Conservation (phyloP, 2,888 invertebrate species). For the Nymphalis urticae region DNA sequence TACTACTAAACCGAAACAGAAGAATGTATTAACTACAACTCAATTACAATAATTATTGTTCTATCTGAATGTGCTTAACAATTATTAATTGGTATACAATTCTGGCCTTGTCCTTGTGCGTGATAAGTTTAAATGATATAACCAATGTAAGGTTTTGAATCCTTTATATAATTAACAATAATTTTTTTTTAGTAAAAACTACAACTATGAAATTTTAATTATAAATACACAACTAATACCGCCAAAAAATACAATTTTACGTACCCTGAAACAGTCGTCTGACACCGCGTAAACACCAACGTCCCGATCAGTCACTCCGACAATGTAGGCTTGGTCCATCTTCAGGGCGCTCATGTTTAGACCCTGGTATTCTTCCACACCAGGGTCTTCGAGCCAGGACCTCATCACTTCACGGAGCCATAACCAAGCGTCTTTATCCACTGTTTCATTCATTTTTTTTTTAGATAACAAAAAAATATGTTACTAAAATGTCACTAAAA, state of each 20-base stretch:
- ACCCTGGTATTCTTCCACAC: conserved; percentile 71
- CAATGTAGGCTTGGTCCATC: conserved; percentile 86
- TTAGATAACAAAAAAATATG: conserved; percentile 15
- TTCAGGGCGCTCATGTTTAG: conserved; percentile 81
- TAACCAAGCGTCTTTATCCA: conserved; percentile 64
- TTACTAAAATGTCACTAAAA: conserved; percentile 14
- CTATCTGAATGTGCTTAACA: too few species aligned
- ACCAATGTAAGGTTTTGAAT: too few species aligned
- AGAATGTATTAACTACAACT: background rate
- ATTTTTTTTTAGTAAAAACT: too few species aligned
- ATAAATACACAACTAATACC: background rate
- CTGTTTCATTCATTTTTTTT: conserved; percentile 59
- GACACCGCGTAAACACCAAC: conserved; percentile 85
- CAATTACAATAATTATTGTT: too few species aligned
- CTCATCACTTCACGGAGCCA: conserved; percentile 70
- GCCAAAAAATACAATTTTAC: conserved; percentile 42
- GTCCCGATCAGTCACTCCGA: conserved; percentile 60
- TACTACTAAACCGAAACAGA: too few species aligned
- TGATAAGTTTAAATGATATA: too few species aligned
- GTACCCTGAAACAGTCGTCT: conserved; percentile 86
- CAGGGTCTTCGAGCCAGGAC: conserved; percentile 83
- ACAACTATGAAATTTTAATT: too few species aligned
- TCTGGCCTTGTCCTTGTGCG: too few species aligned
- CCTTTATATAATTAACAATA: too few species aligned
- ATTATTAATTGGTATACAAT: too few species aligned